Percentiles rank a stretch among this genome's conserved stretches.
Conservation (phyloP, 53 echinoderm and acorn worm species). For the Arbacia lixula region DNA sequence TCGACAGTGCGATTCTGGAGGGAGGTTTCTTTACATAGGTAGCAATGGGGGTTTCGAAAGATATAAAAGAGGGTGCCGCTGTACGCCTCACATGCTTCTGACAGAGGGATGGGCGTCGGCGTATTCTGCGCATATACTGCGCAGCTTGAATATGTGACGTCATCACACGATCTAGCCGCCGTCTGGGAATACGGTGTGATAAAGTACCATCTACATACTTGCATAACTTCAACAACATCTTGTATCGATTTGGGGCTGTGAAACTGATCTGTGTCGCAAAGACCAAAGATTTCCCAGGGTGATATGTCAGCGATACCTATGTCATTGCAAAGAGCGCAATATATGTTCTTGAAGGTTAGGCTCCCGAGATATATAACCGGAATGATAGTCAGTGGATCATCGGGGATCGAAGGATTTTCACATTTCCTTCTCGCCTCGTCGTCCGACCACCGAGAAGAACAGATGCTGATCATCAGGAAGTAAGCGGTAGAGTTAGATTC, state of each 20-base stretch:
- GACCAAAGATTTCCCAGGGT: slow-evolving; percentile 2
- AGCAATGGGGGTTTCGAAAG: slow-evolving; percentile 13
- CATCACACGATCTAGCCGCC: neutral
- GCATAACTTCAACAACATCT: neutral
- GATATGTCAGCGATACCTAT: neutral
- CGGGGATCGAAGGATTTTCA: neutral
- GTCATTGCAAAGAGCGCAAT: slow-evolving; percentile 18
- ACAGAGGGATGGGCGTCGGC: neutral
- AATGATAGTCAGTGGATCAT: neutral
- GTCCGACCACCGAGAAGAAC: neutral
- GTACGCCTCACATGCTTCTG: slow-evolving; percentile 18
- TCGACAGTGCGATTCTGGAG: neutral
- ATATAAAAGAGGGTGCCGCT: neutral
- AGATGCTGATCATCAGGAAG: slow-evolving; percentile 3
- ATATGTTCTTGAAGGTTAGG: slow-evolving; percentile 18
- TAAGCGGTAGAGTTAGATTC: neutral
- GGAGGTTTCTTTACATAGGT: neutral
- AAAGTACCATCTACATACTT: too few relatives aligned
- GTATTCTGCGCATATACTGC: neutral
- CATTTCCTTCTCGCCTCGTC: neutral
- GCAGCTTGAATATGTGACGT: neutral
- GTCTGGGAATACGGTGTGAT: neutral
- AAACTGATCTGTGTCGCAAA: neutral
- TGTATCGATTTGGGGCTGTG: neutral
- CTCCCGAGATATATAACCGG: neutral